Percentiles rank a stretch among this genome's conserved stretches.
Evolutionary conservation across 2,113 vertebrate genomes (phyloP).

Genomic region (Vulpes ferrilata): DNA sequence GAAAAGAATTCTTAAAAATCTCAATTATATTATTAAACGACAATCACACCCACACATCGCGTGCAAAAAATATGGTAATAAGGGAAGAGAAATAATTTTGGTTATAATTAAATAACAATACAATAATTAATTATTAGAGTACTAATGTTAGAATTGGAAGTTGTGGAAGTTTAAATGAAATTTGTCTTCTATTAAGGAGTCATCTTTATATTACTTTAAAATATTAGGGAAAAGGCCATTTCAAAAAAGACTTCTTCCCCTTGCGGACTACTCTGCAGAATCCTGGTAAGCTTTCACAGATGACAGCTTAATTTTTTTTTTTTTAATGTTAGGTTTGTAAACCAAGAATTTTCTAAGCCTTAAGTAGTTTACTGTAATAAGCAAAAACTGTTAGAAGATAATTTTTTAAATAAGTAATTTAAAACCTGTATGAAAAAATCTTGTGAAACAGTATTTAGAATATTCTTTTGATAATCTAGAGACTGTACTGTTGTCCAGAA

Average conservation of each 20-base stretch:
- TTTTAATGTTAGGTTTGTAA: constrained; percentile 21
- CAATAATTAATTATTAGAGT: constrained; percentile 61
- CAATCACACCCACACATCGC: not conserved
- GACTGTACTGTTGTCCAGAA: constrained; percentile 31
- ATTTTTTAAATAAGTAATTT: not conserved
- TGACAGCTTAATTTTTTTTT: not conserved
- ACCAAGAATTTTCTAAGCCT: not conserved
- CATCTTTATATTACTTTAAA: constrained; percentile 69
- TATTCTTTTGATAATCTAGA: constrained; percentile 1
- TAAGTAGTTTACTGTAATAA: not conserved
- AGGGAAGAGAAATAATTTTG: constrained; percentile 60
- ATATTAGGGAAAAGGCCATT: constrained; percentile 58
- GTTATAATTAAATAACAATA: constrained; percentile 56
- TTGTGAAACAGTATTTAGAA: constrained; percentile 4
- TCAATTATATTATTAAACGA: constrained; percentile 64
- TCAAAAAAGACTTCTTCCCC: constrained; percentile 40
- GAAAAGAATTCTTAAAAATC: constrained; percentile 54
- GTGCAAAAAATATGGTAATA: constrained; percentile 55
- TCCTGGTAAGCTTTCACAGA: not conserved
- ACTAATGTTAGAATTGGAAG: constrained; percentile 57
- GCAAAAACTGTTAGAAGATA: constrained; percentile 23
- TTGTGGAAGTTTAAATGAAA: constrained; percentile 53
- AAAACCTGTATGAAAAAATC: not conserved
- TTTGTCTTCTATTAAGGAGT: constrained; percentile 67
- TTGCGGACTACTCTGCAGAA: constrained; percentile 26